Evolutionary conservation across 1,140 invertebrate genomes (phyloP).

Genomic region (Lordiphosa clarofinis): DNA sequence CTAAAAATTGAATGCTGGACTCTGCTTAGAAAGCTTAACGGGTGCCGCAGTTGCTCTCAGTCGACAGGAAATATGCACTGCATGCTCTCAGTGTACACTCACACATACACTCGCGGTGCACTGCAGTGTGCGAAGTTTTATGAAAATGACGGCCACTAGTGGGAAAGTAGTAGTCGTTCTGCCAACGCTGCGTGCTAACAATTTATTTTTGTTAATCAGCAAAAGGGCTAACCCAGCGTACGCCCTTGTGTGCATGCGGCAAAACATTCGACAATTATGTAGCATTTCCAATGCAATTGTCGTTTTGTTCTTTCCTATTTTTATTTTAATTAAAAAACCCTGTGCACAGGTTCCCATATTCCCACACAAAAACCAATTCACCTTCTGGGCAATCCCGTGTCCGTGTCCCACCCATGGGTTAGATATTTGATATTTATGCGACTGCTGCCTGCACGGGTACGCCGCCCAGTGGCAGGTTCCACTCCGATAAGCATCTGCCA

Average conservation of each 20-base stretch:
- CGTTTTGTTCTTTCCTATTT: slow-evolving; percentile 32
- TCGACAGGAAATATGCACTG: not conserved
- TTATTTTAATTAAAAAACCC: slow-evolving; percentile 57
- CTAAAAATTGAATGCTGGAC: no score
- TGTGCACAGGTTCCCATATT: slow-evolving; percentile 30
- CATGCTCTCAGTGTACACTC: not conserved
- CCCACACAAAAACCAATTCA: slow-evolving; percentile 14
- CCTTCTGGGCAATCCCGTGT: slow-evolving; percentile 10
- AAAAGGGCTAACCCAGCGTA: slow-evolving; percentile 21
- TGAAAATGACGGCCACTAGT: slow-evolving; percentile 30
- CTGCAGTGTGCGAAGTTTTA: slow-evolving; percentile 34
- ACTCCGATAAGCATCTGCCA: slow-evolving; percentile 46
- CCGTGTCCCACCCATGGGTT: slow-evolving; percentile 27
- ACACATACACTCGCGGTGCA: slow-evolving; percentile 1
- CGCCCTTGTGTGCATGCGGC: slow-evolving; percentile 14
- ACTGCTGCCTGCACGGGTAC: slow-evolving; percentile 6
- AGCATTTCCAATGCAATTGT: slow-evolving; percentile 31
- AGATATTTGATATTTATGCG: slow-evolving; percentile 61
- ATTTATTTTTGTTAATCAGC: slow-evolving; percentile 68
- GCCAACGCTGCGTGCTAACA: slow-evolving; percentile 41
- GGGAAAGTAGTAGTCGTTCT: slow-evolving; percentile 51
- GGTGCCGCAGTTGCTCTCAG: no score
- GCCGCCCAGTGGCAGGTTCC: slow-evolving; percentile 41
- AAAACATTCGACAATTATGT: slow-evolving; percentile 40
- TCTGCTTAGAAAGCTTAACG: no score